Percentiles rank a stretch among this genome's conserved stretches.
Conservation (phyloP, 2,888 invertebrate species). For the Drosophila longiperda region DNA sequence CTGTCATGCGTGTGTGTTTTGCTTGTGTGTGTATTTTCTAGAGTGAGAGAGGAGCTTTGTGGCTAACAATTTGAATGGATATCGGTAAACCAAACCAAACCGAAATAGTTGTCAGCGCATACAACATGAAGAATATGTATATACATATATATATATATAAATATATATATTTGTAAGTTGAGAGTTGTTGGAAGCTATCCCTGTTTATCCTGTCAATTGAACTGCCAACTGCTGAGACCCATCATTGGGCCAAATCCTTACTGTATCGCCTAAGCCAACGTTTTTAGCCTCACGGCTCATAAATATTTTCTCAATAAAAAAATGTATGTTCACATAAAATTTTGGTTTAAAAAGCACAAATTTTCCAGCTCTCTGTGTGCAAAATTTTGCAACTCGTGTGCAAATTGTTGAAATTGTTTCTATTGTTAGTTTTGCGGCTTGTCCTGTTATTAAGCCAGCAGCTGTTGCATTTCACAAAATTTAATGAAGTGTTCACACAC, state of each 20-base stretch:
- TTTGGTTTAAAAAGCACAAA: conserved; percentile 23
- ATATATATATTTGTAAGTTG: neutral
- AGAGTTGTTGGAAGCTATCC: conserved; percentile 9
- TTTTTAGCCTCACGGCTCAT: conserved; percentile 17
- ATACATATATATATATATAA: neutral
- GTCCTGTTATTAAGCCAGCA: conserved; percentile 62
- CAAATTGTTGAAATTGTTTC: conserved; percentile 37
- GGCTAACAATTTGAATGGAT: conserved; percentile 56
- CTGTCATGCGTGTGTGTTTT: conserved; percentile 54
- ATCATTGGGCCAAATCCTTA: conserved; percentile 37
- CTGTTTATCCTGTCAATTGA: conserved; percentile 64
- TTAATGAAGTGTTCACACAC: conserved; percentile 55
- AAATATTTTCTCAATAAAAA: conserved; percentile 31
- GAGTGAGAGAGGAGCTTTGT: neutral
- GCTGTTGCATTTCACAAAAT: conserved; percentile 67
- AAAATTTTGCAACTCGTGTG: conserved; percentile 25
- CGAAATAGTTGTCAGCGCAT: conserved; percentile 61
- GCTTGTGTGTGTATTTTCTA: conserved; percentile 6
- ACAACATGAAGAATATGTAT: conserved; percentile 28
- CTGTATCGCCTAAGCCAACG: conserved; percentile 27
- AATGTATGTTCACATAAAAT: conserved; percentile 2
- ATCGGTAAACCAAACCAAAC: conserved; percentile 53
- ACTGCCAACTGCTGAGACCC: conserved; percentile 26
- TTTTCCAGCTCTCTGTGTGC: conserved; percentile 3
- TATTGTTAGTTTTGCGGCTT: conserved; percentile 48